Evolutionary conservation across 2,113 vertebrate species (phyloP).

Genomic region (Bubalus kerabau): DNA sequence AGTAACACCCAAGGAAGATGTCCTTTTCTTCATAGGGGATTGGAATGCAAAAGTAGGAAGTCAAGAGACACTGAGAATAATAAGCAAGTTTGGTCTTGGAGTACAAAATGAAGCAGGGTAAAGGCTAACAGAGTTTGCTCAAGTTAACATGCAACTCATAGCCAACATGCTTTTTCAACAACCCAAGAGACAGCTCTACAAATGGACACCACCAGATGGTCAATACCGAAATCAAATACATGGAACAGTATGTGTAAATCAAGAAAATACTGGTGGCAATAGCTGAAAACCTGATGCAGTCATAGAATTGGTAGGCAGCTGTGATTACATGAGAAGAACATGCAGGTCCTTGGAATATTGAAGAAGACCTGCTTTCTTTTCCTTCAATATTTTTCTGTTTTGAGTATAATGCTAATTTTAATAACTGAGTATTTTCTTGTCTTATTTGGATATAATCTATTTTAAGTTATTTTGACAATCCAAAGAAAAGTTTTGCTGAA

Average conservation of each 20-base stretch:
- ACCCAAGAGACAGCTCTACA: neutral
- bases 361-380: neutral
- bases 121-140: neutral
- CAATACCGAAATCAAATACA: neutral
- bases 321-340: neutral
- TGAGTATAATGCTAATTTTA: neutral
- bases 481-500: neutral
- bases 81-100: neutral
- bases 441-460: neutral
- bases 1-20: neutral
- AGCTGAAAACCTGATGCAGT: neutral
- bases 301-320: neutral
- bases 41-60: neutral
- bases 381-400: neutral
- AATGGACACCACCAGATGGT: neutral
- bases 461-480: conserved; percentile 9
- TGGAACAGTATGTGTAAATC: neutral
- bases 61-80: neutral
- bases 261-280: neutral
- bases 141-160: neutral
- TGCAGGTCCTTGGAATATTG: neutral
- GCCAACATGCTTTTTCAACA: neutral
- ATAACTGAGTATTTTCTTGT: neutral
- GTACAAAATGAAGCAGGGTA: neutral
- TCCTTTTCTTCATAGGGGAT: neutral